A percentile compares a stretch with the other conserved stretches of the same genome.
These are phyloP conservation scores for Platycheirus albimanus DNA, from an alignment of 2,888 invertebrate genomes.

Conservation along the genomic window DNA sequence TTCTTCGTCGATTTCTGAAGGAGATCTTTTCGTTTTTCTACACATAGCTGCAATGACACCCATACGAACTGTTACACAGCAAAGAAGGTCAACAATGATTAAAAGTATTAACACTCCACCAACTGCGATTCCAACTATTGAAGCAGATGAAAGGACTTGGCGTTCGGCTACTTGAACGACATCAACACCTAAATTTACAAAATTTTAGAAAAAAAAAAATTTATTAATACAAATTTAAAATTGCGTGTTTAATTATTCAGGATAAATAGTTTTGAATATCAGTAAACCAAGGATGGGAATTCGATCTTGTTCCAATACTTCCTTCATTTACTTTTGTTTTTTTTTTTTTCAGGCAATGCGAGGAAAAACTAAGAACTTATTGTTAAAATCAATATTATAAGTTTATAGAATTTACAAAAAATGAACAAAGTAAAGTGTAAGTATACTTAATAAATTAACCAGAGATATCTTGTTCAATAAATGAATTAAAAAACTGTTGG, in stretches of 20 bases:
- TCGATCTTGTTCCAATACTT: background rate
- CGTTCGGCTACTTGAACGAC: constrained; percentile 81
- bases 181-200: constrained; percentile 79
- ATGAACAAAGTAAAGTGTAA: constrained; percentile 18
- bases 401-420: too few relatives aligned
- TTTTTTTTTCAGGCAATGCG: background rate
- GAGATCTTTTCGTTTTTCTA: constrained; percentile 83
- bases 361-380: background rate
- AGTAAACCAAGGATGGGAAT: background rate
- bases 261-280: background rate
- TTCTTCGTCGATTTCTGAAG: constrained; percentile 88
- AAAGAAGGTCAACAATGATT: constrained; percentile 92
- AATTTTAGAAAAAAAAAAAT: constrained; percentile 15
- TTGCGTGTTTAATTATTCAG: constrained; percentile 6
- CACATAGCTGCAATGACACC: constrained; percentile 89
- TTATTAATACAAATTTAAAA: background rate
- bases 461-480: constrained; percentile 52
- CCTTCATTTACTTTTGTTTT: constrained; percentile 7
- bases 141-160: constrained; percentile 83
- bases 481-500: too few relatives aligned
- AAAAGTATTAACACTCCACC: constrained; percentile 91
- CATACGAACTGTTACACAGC: constrained; percentile 87
- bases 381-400: constrained; percentile 12
- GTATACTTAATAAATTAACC: constrained; percentile 35
- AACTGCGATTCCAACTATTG: constrained; percentile 93